Conservation (phyloP, 2,113 vertebrate species). For the Ciconia maguari region DNA sequence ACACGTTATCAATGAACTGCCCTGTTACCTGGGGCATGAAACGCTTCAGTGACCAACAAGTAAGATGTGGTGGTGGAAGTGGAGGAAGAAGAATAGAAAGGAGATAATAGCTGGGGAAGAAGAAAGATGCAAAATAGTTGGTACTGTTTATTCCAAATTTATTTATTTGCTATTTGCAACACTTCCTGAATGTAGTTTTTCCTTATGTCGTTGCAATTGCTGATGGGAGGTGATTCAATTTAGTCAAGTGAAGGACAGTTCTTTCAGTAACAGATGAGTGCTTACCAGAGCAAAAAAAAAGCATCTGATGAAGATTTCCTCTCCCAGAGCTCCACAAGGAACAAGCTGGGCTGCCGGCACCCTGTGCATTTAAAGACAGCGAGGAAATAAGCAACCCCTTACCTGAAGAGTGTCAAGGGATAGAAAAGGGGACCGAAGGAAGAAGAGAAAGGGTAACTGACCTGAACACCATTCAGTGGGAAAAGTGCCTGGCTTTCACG, state of each 20-base stretch:
- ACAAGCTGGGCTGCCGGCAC: neutral
- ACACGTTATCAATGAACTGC: neutral
- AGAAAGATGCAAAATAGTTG: neutral
- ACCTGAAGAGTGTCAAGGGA: neutral
- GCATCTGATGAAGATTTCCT: neutral
- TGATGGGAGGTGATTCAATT: neutral
- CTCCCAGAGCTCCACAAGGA: neutral
- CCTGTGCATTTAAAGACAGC: neutral
- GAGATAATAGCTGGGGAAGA: neutral
- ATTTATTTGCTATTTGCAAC: neutral
- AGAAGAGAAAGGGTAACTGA: neutral
- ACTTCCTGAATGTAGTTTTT: neutral
- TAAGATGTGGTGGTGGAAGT: neutral
- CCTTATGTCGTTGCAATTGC: neutral
- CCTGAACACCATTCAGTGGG: neutral
- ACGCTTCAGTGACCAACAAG: neutral
- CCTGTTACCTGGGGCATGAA: neutral
- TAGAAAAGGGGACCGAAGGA: neutral
- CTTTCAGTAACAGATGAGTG: neutral
- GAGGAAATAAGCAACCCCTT: neutral
- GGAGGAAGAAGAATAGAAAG: neutral
- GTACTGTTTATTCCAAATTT: neutral
- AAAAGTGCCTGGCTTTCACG: neutral
- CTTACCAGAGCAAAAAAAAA: neutral
- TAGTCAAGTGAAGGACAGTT: neutral